Percentiles rank a stretch among this genome's conserved stretches.
phyloP scores from a whole-genome alignment of 2,888 invertebrate species.

The Macropis europaea region DNA sequence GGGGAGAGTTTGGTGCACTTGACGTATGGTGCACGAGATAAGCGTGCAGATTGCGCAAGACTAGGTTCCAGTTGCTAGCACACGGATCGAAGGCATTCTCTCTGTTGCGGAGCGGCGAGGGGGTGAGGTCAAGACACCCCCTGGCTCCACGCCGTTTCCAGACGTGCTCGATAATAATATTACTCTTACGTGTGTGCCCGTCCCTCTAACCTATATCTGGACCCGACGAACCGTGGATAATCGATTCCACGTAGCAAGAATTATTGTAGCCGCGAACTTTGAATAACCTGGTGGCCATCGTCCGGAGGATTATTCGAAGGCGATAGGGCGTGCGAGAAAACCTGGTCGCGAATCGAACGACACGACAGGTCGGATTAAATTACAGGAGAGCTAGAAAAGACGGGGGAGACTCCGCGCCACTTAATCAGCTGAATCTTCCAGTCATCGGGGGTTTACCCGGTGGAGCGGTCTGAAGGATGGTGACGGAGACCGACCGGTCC shows the following conservation, averaged over 20 bases:
- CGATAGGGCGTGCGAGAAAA: slow-evolving; percentile 3
- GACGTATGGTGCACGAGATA: slow-evolving; percentile 58
- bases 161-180: slow-evolving; percentile 28
- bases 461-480: background rate
- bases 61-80: slow-evolving; percentile 39
- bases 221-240: slow-evolving; percentile 35
- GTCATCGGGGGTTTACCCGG: slow-evolving; percentile 36
- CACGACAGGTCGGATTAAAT: slow-evolving; percentile 42
- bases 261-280: slow-evolving; percentile 22
- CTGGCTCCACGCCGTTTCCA: slow-evolving; percentile 4
- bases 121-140: slow-evolving; percentile 44
- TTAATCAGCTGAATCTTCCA: slow-evolving; percentile 52
- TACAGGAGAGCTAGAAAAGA: slow-evolving; percentile 29
- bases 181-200: slow-evolving; percentile 1
- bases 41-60: slow-evolving; percentile 58
- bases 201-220: slow-evolving; percentile 16
- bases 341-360: background rate
- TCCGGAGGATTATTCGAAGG: slow-evolving; percentile 1
- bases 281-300: background rate
- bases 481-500: background rate
- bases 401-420: slow-evolving; percentile 22
- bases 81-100: slow-evolving; percentile 50
- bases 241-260: slow-evolving; percentile 36
- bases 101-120: background rate
- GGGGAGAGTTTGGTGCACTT: slow-evolving; percentile 46